These are phyloP conservation scores for Peromyscus attwateri DNA, from an alignment of 2,797 vertebrate species.

Conservation along the genomic window DNA sequence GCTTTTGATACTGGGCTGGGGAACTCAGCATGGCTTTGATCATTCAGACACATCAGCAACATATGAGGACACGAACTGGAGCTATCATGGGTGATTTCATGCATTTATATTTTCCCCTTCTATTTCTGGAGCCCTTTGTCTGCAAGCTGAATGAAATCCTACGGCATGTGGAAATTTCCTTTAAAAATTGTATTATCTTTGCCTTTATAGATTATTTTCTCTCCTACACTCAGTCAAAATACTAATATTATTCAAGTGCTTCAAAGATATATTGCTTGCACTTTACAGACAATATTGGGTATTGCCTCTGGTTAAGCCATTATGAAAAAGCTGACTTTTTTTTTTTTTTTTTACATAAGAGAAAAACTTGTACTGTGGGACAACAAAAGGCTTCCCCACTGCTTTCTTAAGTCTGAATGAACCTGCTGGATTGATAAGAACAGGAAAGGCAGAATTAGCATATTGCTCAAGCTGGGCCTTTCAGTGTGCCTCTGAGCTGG, in stretches of 20 bases:
- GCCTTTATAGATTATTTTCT: slow-evolving; percentile 75
- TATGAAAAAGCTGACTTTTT: slow-evolving; percentile 67
- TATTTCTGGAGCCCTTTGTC: slow-evolving; percentile 70
- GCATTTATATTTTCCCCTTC: slow-evolving; percentile 46
- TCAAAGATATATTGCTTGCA: slow-evolving; percentile 77
- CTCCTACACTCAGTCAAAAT: slow-evolving; percentile 50
- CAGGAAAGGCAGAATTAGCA: slow-evolving; percentile 74
- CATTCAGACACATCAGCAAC: slow-evolving; percentile 77
- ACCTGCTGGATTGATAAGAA: slow-evolving; percentile 67
- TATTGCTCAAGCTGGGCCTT: slow-evolving; percentile 66
- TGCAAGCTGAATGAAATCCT: slow-evolving; percentile 74
- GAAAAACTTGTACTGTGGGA: slow-evolving; percentile 64
- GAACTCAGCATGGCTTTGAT: slow-evolving; percentile 80
- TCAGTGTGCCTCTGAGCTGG: slow-evolving; percentile 25
- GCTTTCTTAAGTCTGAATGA: slow-evolving; percentile 78
- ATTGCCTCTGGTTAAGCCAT: slow-evolving; percentile 76
- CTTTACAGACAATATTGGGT: slow-evolving; percentile 62
- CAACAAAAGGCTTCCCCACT: slow-evolving; percentile 78
- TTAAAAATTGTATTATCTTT: slow-evolving; percentile 72
- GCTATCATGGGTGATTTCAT: slow-evolving; percentile 55
- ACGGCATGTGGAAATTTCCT: slow-evolving; percentile 63
- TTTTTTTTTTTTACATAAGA: slow-evolving; percentile 43
- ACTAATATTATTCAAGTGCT: slow-evolving; percentile 79
- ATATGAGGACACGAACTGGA: slow-evolving; percentile 49
- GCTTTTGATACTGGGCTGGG: slow-evolving; percentile 59